phyloP scores from a whole-genome alignment of 1,140 invertebrate genomes.

The Hylaeus anthracinus region DNA sequence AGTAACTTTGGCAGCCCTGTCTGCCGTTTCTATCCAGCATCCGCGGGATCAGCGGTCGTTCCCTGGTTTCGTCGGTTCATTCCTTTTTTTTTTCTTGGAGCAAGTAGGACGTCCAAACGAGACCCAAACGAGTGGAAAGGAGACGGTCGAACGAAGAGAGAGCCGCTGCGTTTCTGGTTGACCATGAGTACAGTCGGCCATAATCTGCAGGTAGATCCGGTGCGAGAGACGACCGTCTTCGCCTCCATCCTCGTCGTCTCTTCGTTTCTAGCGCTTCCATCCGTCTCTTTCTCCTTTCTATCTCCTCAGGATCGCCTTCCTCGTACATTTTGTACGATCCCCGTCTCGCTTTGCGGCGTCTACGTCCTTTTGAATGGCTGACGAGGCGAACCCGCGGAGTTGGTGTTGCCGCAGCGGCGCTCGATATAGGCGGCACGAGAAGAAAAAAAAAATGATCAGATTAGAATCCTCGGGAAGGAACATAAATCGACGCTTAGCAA shows the following conservation, averaged over 20 bases:
- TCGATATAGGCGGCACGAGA: slow-evolving; percentile 27
- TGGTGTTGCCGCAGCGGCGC: slow-evolving; percentile 25
- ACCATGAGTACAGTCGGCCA: slow-evolving; percentile 59
- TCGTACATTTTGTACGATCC: slow-evolving; percentile 5
- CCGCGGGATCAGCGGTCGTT: slow-evolving; percentile 14
- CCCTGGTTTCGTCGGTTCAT: slow-evolving; percentile 11
- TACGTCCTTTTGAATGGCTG: slow-evolving; percentile 4
- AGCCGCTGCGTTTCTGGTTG: slow-evolving; percentile 53
- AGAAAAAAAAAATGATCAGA: slow-evolving; percentile 30
- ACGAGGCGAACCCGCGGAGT: slow-evolving; percentile 36
- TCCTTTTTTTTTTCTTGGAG: neutral
- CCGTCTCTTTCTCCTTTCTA: neutral
- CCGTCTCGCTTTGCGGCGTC: slow-evolving; percentile 1
- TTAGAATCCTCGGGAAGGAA: slow-evolving; percentile 32
- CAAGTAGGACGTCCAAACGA: neutral
- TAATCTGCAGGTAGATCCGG: slow-evolving; percentile 61
- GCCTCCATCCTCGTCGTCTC: neutral
- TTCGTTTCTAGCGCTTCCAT: neutral
- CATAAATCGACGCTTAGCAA: slow-evolving; percentile 39
- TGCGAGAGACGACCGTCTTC: slow-evolving; percentile 19
- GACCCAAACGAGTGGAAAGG: neutral
- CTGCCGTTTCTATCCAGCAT: slow-evolving; percentile 22
- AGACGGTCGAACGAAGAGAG: slow-evolving; percentile 11
- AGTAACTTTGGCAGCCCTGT: neutral
- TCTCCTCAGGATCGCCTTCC: slow-evolving; percentile 8